Percentiles rank a stretch among this genome's conserved stretches.
These are phyloP conservation scores for Riptortus pedestris DNA, from an alignment of 1,140 invertebrate species.

Conservation along the genomic window DNA sequence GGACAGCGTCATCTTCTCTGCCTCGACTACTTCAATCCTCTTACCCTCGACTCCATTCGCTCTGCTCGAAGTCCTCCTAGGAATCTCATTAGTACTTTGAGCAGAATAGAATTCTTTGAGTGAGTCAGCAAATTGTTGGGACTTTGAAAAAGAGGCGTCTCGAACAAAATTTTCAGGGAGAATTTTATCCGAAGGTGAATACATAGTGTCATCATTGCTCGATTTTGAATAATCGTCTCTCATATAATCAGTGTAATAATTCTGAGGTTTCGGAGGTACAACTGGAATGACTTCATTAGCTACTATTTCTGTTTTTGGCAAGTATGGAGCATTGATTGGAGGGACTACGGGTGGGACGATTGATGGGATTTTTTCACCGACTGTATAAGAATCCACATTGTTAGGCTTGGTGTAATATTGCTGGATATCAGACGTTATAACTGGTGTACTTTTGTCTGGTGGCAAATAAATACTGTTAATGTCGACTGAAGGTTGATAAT, in stretches of 20 bases:
- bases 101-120: neutral
- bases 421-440: too few relatives aligned
- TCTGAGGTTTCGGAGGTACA: neutral
- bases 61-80: neutral
- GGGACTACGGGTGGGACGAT: too few relatives aligned
- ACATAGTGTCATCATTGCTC: neutral
- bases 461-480: too few relatives aligned
- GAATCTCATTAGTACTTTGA: neutral
- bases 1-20: constrained; percentile 3
- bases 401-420: too few relatives aligned
- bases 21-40: constrained; percentile 18
- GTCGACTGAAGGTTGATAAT: too few relatives aligned
- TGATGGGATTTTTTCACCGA: too few relatives aligned
- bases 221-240: neutral
- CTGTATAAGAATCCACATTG: too few relatives aligned
- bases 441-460: too few relatives aligned
- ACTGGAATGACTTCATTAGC: neutral
- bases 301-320: too few relatives aligned
- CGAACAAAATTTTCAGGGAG: neutral
- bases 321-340: too few relatives aligned
- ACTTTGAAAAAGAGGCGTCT: neutral
- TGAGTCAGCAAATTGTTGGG: neutral
- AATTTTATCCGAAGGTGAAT: neutral
- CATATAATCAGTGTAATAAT: neutral
- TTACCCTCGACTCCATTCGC: constrained; percentile 5